These are phyloP conservation scores for Sarcophaga caerulescens DNA, from an alignment of 2,888 invertebrate species.

Conservation along the genomic window DNA sequence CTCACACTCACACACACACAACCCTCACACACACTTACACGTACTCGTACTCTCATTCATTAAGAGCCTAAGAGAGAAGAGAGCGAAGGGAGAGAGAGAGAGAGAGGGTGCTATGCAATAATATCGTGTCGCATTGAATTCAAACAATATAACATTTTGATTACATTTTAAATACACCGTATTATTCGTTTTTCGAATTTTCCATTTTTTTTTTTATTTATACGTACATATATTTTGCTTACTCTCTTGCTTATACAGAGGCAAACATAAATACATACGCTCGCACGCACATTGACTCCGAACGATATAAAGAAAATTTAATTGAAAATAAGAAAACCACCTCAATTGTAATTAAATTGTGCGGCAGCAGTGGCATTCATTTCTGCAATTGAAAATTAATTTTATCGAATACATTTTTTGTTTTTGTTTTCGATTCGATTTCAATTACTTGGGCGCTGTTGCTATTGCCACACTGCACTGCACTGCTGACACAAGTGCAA, in stretches of 20 bases:
- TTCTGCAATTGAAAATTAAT: slow-evolving; percentile 39
- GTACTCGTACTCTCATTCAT: not conserved
- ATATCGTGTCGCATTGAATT: not conserved
- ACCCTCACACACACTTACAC: not conserved
- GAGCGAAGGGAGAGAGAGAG: not conserved
- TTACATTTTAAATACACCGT: not conserved
- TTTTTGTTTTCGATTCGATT: not conserved
- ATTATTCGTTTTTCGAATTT: too few relatives aligned
- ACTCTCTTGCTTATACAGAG: not conserved
- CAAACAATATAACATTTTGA: not conserved
- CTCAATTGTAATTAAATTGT: slow-evolving; percentile 60
- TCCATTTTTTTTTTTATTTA: too few relatives aligned
- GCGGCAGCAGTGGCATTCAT: slow-evolving; percentile 11
- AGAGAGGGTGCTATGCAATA: not conserved
- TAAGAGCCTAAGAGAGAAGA: too few relatives aligned
- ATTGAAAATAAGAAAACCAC: slow-evolving; percentile 14
- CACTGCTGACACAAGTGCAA: not conserved
- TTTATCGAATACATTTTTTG: slow-evolving; percentile 28
- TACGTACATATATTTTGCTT: not conserved
- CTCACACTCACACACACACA: slow-evolving; percentile 1
- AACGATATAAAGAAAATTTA: not conserved
- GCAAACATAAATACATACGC: not conserved
- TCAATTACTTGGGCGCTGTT: not conserved
- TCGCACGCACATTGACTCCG: not conserved
- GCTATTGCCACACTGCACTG: not conserved